Evolutionary conservation across 2,888 invertebrate genomes (phyloP).

Genomic region (Chrysina gloriosa): DNA sequence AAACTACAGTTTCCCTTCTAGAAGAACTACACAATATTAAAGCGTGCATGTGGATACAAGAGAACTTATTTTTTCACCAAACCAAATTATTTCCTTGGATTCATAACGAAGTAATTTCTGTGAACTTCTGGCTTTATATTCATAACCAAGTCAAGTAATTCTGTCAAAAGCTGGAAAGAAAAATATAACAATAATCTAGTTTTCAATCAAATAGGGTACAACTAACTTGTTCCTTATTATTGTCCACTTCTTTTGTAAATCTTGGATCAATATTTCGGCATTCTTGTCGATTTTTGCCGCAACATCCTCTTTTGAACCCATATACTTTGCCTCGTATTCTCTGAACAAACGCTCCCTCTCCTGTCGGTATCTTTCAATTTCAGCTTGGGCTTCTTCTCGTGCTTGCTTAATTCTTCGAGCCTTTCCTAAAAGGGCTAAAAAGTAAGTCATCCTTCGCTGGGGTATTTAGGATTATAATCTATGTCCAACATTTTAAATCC

Average conservation of each 20-base stretch:
- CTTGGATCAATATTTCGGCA: conserved; percentile 56
- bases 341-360: conserved; percentile 61
- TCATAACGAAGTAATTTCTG: conserved; percentile 57
- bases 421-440: conserved; percentile 61
- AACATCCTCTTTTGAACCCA: conserved; percentile 63
- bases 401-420: conserved; percentile 62
- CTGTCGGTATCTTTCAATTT: conserved; percentile 61
- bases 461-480: no score
- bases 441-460: no score
- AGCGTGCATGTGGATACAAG: neutral
- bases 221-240: conserved; percentile 59
- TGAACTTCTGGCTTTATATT: conserved; percentile 60
- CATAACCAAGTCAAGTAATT: conserved; percentile 56
- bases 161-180: conserved; percentile 59
- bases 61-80: neutral
- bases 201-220: neutral
- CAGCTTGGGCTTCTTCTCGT: conserved; percentile 62
- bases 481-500: no score
- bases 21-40: no score
- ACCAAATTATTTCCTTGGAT: conserved; percentile 43
- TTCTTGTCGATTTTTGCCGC: conserved; percentile 62
- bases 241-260: conserved; percentile 57
- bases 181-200: conserved; percentile 22
- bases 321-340: conserved; percentile 61
- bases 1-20: no score